phyloP scores from a whole-genome alignment of 2,113 vertebrate genomes.

The Mirza zaza region DNA sequence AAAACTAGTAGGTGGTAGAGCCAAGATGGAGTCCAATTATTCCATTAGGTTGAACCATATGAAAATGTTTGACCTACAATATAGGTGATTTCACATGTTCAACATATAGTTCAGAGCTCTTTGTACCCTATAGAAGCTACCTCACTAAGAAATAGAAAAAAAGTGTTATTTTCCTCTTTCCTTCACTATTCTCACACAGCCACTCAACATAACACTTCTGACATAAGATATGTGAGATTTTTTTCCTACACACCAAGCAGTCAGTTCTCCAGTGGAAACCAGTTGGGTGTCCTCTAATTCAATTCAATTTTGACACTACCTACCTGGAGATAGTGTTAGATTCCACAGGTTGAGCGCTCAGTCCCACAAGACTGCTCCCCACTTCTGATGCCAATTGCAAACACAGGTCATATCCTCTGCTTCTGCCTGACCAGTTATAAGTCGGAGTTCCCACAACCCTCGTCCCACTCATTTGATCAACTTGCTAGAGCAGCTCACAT shows the following conservation, averaged over 20 bases:
- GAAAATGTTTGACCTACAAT: not conserved
- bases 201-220: not conserved
- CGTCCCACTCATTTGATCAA: not conserved
- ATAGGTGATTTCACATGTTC: not conserved
- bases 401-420: not conserved
- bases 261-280: not conserved
- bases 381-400: not conserved
- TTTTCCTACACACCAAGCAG: not conserved
- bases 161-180: not conserved
- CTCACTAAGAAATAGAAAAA: not conserved
- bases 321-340: not conserved
- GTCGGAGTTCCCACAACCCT: not conserved
- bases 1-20: not conserved
- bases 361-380: not conserved
- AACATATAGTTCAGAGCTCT: not conserved
- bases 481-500: not conserved
- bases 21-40: not conserved
- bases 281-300: not conserved
- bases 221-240: not conserved
- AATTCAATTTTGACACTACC: not conserved
- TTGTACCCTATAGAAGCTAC: not conserved
- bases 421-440: not conserved
- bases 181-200: not conserved
- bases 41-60: not conserved
- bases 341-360: not conserved